Evolutionary conservation across 2,888 invertebrate species (phyloP).

Genomic region (Lasioglossum villosulum): DNA sequence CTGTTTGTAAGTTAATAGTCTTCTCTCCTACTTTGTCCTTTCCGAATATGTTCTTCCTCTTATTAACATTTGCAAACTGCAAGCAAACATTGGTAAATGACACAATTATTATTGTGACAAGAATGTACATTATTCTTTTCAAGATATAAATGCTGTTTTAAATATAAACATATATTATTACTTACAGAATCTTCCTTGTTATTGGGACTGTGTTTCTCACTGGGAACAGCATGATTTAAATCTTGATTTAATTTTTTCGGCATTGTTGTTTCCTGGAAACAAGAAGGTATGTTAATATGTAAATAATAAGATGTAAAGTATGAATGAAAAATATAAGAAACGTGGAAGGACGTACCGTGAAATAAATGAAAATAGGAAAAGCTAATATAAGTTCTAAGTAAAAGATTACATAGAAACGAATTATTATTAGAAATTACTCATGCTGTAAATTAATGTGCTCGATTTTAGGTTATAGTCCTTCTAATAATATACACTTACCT

Average conservation of each 20-base stretch:
- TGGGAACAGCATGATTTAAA: conserved; percentile 30
- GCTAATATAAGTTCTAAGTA: conserved; percentile 15
- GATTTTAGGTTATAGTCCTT: conserved; percentile 65
- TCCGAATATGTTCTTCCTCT: conserved; percentile 39
- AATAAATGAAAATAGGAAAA: not conserved
- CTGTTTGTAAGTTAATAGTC: conserved; percentile 70
- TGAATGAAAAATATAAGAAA: not conserved
- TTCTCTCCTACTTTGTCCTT: conserved; percentile 50
- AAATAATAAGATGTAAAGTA: not conserved
- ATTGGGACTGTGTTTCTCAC: conserved; percentile 36
- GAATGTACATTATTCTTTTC: not conserved
- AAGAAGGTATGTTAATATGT: not conserved
- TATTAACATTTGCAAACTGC: conserved; percentile 54
- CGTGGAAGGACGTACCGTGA: not conserved
- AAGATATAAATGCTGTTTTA: not conserved
- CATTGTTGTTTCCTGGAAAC: conserved; percentile 70
- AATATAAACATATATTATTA: not conserved
- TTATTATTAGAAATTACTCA: conserved; percentile 72
- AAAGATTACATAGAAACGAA: conserved; percentile 4
- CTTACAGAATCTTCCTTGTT: conserved; percentile 57
- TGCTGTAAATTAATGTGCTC: conserved; percentile 42
- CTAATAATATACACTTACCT: conserved; percentile 76
- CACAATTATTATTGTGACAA: not conserved
- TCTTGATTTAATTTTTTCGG: conserved; percentile 57
- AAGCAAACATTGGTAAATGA: conserved; percentile 35